Evolutionary conservation across 2,888 invertebrate genomes (phyloP).

Genomic region (Apotomis betuletana): DNA sequence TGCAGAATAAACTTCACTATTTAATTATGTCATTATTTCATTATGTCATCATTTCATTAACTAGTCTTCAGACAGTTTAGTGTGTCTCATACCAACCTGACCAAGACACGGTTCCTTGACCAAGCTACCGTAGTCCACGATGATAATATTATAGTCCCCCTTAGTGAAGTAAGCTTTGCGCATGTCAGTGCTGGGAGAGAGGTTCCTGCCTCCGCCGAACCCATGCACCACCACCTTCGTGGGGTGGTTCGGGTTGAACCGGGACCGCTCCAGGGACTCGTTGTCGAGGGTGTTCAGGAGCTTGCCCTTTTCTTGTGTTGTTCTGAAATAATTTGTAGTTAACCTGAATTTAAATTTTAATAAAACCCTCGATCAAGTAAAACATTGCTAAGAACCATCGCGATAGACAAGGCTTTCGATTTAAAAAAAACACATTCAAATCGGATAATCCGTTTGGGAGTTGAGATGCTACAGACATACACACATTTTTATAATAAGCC

Average conservation of each 20-base stretch:
- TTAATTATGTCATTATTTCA: too few species aligned
- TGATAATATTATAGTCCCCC: slow-evolving; percentile 93
- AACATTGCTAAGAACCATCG: too few species aligned
- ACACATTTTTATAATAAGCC: too few species aligned
- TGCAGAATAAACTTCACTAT: too few species aligned
- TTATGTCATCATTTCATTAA: too few species aligned
- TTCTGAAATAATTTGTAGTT: slow-evolving; percentile 70
- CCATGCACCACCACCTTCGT: slow-evolving; percentile 96
- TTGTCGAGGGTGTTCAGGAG: slow-evolving; percentile 87
- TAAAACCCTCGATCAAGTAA: too few species aligned
- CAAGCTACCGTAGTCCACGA: slow-evolving; percentile 92
- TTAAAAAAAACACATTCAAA: too few species aligned
- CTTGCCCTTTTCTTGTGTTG: slow-evolving; percentile 89
- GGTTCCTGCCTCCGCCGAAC: slow-evolving; percentile 92
- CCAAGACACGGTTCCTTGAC: slow-evolving; percentile 93
- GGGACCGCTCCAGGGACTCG: slow-evolving; percentile 88
- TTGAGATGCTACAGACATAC: too few species aligned
- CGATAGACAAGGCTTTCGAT: too few species aligned
- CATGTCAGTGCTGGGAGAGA: slow-evolving; percentile 93
- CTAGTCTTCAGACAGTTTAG: too few species aligned
- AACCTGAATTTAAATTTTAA: too few species aligned
- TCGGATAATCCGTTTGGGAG: too few species aligned
- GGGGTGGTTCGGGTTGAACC: slow-evolving; percentile 90
- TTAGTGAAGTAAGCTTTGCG: slow-evolving; percentile 91
- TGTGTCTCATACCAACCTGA: slow-evolving; percentile 76